Evolutionary conservation across 2,888 invertebrate species (phyloP).

Genomic region (Dicycla oo): DNA sequence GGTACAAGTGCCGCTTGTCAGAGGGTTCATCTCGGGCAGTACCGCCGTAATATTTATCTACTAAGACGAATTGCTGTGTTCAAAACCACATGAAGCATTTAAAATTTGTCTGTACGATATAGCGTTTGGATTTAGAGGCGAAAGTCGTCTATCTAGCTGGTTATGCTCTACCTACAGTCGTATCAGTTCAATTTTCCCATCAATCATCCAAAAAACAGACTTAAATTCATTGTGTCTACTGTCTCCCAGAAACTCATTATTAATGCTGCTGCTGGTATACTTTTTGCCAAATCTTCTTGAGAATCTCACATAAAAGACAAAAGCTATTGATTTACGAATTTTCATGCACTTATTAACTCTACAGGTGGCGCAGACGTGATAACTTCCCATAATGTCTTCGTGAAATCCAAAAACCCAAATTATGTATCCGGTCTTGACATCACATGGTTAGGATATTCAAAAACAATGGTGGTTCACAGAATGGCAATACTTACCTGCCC

Average conservation of each 20-base stretch:
- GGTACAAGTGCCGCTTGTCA: no score
- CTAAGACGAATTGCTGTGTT: not conserved
- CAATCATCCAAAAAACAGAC: not conserved
- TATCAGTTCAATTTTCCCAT: not conserved
- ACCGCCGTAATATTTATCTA: not conserved
- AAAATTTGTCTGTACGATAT: no score
- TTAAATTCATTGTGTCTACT: not conserved
- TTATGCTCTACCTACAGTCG: no score
- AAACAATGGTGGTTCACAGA: constrained; percentile 4
- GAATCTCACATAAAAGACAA: not conserved
- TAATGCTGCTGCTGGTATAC: not conserved
- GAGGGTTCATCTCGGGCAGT: no score
- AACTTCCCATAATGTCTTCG: constrained; percentile 9
- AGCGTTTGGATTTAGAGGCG: no score
- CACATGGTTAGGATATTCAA: not conserved
- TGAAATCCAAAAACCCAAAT: constrained; percentile 25
- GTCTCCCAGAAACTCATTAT: not conserved
- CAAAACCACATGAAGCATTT: not conserved
- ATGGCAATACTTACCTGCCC: not conserved
- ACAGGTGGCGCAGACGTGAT: constrained; percentile 13
- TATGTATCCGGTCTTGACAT: constrained; percentile 16
- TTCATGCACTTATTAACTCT: constrained; percentile 6
- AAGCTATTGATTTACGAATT: constrained; percentile 8
- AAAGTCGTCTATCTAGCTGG: not conserved
- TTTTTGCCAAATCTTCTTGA: constrained; percentile 3